Evolutionary conservation across 2,113 vertebrate species (phyloP), one percentile per base, ranked within the genome.

Genomic region (Scophthalmus maximus): DNA sequence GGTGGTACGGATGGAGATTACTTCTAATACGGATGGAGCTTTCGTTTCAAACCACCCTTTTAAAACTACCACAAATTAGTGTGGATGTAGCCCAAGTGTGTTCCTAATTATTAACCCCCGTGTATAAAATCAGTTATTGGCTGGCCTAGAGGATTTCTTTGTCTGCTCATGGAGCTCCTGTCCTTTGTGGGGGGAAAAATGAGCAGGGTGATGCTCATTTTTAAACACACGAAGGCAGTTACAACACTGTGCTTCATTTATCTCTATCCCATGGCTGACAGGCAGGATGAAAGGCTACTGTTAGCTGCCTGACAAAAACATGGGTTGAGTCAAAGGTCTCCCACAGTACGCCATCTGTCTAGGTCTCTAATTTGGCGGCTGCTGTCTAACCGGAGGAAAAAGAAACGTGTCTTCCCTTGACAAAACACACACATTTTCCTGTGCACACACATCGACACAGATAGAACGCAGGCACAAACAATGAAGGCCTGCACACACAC

Each of bases 271-370:
- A n/a, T 62, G 52, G 50, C 65, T 79, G 83, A 86, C 70, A 59
- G 68, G 69, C 34, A 59, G 76, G 69, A 84, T 86, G 50, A 87
- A 91, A 90, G 82, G 71, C 79, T 77, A 86, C 77, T 38, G 55
- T 53, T 63, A 67, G 79, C 46, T 55, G 81, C 66, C 72, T 78
- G 58, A 87, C 77, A 86, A 86, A 87, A 87, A 85, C 87, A 88
- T 46, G 56, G 79, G 67, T 82, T 76, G 42, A 88, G 89, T 89
- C 85, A 89, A 87, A 86, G 81, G 84, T 79, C 86, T 76, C 72
- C 73, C 49, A 70, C 66, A 27, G 77, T 78, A 84, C 72, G 76
- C 78, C 79, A 84, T 87, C 83, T 76, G 79, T 85, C 83, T 74
- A 1, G 49, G n/a, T 61, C 66, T 69, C 72, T 77, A 84, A 84